Conservation (phyloP, 2,888 invertebrate genomes). For the Apocheima hispidaria region DNA sequence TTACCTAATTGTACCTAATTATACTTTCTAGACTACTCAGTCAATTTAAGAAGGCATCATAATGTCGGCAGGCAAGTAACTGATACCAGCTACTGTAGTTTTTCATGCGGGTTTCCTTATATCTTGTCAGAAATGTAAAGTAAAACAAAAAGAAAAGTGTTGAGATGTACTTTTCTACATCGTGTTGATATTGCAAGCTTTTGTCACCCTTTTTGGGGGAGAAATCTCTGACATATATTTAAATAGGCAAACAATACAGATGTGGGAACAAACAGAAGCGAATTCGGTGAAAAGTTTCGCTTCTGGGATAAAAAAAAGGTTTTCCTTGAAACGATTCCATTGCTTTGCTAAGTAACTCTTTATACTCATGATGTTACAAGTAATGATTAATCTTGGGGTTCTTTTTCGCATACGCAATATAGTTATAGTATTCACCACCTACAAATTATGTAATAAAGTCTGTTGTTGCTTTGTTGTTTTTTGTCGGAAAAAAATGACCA, state of each 20-base stretch:
- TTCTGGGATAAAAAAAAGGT: constrained; percentile 36
- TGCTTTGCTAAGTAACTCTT: constrained; percentile 13
- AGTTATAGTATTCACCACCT: no score
- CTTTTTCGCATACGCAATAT: no score
- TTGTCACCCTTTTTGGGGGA: constrained; percentile 82
- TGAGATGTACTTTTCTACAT: constrained; percentile 79
- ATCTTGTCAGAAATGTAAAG: constrained; percentile 44
- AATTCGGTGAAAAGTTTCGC: constrained; percentile 58
- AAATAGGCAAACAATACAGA: constrained; percentile 81
- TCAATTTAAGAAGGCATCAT: not conserved
- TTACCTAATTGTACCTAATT: not conserved
- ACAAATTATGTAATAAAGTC: no score
- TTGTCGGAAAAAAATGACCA: no score
- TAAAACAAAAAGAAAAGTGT: constrained; percentile 66
- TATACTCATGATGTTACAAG: not conserved
- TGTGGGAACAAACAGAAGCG: constrained; percentile 68
- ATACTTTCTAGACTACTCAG: not conserved
- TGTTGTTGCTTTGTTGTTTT: no score
- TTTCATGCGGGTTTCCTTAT: not conserved
- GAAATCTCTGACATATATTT: constrained; percentile 83
- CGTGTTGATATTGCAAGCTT: constrained; percentile 82
- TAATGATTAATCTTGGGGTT: not conserved
- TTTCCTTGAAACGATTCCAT: constrained; percentile 18
- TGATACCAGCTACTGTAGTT: not conserved
- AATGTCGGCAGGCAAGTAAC: not conserved